Evolutionary conservation across 2,888 invertebrate genomes (phyloP), one percentile per base, ranked within the genome.

Genomic region (Meteorus colon): DNA sequence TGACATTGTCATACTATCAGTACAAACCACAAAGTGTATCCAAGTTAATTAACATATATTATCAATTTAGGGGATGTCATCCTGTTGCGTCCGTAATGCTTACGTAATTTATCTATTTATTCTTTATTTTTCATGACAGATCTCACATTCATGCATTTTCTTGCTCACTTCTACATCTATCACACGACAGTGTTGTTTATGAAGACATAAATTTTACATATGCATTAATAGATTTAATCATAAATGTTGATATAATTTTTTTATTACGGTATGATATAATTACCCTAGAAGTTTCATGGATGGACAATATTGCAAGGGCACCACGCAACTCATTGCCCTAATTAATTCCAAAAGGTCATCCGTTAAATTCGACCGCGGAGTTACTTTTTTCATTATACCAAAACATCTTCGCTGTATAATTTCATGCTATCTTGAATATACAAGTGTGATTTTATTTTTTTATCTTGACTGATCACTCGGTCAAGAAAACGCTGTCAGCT

Each of bases 41-140:
- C 80, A 79, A 79, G 81, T 81, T 81, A 81, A 81, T 81, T 79
- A 81, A 77, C 74, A 80, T 78, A 77, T 16, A 24, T 24, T 79
- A 80, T 81, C 77, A 80, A 77, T 76, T 77, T 37, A 70, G 66
- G 48, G 68, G 67, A 76, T 74, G 55, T 63, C 45, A 66, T 63
- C 65, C 55, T 67, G 65, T 60, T 73, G 70, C 71, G n/a, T n/a
- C 48, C n/a, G 1, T 3, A 10, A 14, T n/a, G n/a, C n/a, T 48
- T 48, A 48, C 8, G 8, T 48, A 48, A 48, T 48, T 48, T 48
- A 48, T 5, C n/a, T 48, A 4, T 48, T 48, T 1, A 48, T 48
- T 48, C 4, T 48, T 16, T 4, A n/a, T 16, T 5, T n/a, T n/a
- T 16, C n/a, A 45, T n/a, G 4, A 16, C 5, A 48, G 4, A 16